Conservation (phyloP, 2,888 invertebrate genomes). For the Stegophylla sp. region DNA sequence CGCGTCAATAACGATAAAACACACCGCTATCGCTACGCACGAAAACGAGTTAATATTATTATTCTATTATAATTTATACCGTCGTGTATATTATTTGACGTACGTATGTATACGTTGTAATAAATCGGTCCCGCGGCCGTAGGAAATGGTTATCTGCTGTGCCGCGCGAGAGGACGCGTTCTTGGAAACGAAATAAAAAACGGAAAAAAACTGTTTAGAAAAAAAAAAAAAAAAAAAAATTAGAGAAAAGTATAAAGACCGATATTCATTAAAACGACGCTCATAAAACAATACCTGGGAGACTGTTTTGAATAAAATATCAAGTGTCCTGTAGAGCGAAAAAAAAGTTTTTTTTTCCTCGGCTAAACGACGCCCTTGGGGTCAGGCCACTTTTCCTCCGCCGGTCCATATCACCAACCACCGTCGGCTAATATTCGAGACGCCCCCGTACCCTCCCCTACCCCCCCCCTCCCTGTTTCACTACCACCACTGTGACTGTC, state of each 20-base stretch:
- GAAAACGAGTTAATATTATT: neutral
- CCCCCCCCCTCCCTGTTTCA: too few species aligned
- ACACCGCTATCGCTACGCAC: too few species aligned
- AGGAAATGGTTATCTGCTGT: too few species aligned
- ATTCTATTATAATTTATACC: neutral
- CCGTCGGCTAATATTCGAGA: slow-evolving; percentile 47
- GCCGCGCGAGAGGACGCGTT: too few species aligned
- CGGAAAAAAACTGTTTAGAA: slow-evolving; percentile 33
- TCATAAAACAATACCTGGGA: slow-evolving; percentile 58
- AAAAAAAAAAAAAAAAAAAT: slow-evolving; percentile 48
- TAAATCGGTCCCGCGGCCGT: neutral
- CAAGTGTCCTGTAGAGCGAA: slow-evolving; percentile 55
- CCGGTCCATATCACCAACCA: slow-evolving; percentile 42
- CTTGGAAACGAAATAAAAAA: neutral
- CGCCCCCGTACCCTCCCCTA: neutral
- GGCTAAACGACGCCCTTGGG: slow-evolving; percentile 53
- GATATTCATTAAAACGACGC: slow-evolving; percentile 57
- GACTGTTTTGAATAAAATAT: slow-evolving; percentile 59
- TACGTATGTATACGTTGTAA: neutral
- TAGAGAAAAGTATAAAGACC: slow-evolving; percentile 41
- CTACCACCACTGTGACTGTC: too few species aligned
- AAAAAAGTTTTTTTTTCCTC: slow-evolving; percentile 24
- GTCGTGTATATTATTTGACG: too few species aligned
- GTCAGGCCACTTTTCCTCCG: slow-evolving; percentile 43
- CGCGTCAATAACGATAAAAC: too few species aligned